Conservation (phyloP, 2,888 invertebrate genomes). For the Tiliacea aurago region DNA sequence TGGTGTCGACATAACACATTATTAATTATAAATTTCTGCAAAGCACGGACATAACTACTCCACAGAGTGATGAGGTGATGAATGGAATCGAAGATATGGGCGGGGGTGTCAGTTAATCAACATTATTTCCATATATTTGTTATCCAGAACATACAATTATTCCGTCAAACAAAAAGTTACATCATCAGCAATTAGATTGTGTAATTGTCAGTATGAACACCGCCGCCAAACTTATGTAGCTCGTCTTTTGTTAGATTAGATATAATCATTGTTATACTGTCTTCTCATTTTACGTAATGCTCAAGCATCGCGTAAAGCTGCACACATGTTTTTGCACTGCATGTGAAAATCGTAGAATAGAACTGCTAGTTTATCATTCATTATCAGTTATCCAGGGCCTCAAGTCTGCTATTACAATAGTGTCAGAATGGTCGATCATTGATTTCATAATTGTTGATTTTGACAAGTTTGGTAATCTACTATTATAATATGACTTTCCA, state of each 20-base stretch:
- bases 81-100: slow-evolving; percentile 73
- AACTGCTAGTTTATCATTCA: slow-evolving; percentile 30
- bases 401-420: too few relatives aligned
- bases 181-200: slow-evolving; percentile 81
- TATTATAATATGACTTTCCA: too few relatives aligned
- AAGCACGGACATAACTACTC: slow-evolving; percentile 65
- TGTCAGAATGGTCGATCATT: too few relatives aligned
- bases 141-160: slow-evolving; percentile 79
- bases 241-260: slow-evolving; percentile 82
- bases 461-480: too few relatives aligned
- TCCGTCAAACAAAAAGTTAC: slow-evolving; percentile 78
- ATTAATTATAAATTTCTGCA: slow-evolving; percentile 65
- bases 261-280: slow-evolving; percentile 72
- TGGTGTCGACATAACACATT: slow-evolving; percentile 72
- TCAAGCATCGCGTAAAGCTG: slow-evolving; percentile 69
- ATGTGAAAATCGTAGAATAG: slow-evolving; percentile 60
- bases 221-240: slow-evolving; percentile 80
- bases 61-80: slow-evolving; percentile 66
- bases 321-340: slow-evolving; percentile 67
- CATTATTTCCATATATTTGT: slow-evolving; percentile 68
- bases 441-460: too few relatives aligned
- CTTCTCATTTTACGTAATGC: slow-evolving; percentile 78
- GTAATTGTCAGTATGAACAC: slow-evolving; percentile 77
- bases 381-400: too few relatives aligned
- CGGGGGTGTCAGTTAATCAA: slow-evolving; percentile 75